Evolutionary conservation across 2,113 vertebrate species (phyloP), one percentile per base, ranked within the genome.

Genomic region (Oreotrochilus melanogaster): DNA sequence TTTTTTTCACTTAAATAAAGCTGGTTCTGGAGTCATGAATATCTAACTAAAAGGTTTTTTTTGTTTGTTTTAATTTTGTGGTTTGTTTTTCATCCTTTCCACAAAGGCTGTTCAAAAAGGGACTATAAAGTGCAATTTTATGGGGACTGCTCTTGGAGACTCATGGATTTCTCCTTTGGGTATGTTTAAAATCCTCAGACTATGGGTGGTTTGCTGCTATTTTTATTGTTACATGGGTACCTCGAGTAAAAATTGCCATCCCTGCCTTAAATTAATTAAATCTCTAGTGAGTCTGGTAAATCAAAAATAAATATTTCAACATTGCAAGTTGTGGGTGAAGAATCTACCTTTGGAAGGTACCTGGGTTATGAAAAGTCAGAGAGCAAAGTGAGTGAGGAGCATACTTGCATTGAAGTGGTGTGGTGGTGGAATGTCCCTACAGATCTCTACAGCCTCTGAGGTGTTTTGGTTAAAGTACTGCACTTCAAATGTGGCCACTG

Each of bases 101-200:
- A 67, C 8, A 1, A 91, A 99, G 99, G 99, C 98, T 28, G 31
- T 99, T 65, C 85, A 98, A 74, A 87, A 97, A 83, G 98, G 98
- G 19, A 93, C 58, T 4, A 96, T 99, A 79, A 98, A 98, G 73
- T 99, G 99, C 97, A 99, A 97, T 89, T 99, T 99, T 96, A 98
- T 96, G n/a, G 99, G 99, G 1, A 98, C 99, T 64, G 99, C 99
- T 13, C 98, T 99, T 43, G 99, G 99, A 58, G 99, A 99, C 95
- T 99, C 99, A 0, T 99, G 99, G 99, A 99, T 99, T 96, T 99
- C 99, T 47, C 99, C 99, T 47, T 39, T 99, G 61, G 99, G 99
- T 99, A 90, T 16, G 98, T 98, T 93, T 39, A 57, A 78, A 78
- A 39, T 45, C n/a, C n/a, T 89, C 74, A 86, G n/a, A 28, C 30